Conservation (phyloP, 2,888 invertebrate genomes). For the Eupsilia transversa region DNA sequence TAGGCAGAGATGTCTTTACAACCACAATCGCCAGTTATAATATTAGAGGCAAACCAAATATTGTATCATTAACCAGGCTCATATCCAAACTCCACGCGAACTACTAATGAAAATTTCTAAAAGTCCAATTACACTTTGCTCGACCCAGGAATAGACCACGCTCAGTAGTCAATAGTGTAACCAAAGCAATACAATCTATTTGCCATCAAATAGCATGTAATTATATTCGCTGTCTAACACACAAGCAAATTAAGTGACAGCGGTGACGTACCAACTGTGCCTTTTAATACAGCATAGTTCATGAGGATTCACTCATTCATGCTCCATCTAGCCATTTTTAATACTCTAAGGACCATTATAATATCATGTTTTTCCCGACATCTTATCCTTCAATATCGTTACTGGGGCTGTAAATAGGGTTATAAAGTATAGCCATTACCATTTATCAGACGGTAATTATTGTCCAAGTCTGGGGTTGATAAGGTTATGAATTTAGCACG, state of each 20-base stretch:
- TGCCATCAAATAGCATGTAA: background rate
- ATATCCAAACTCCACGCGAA: background rate
- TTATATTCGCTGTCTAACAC: background rate
- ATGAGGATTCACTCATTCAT: background rate
- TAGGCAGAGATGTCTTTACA: no score
- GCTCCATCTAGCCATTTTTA: conserved; percentile 29
- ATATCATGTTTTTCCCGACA: conserved; percentile 49
- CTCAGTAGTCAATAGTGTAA: background rate
- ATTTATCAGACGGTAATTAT: conserved; percentile 62
- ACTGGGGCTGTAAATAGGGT: conserved; percentile 53
- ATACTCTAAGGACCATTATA: conserved; percentile 37
- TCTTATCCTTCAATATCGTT: conserved; percentile 61
- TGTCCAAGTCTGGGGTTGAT: conserved; percentile 46
- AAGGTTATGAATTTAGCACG: conserved; percentile 61
- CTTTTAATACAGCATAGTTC: background rate
- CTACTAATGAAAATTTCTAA: background rate
- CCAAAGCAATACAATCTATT: background rate
- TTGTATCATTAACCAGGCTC: background rate
- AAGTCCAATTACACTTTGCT: background rate
- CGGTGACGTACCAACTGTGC: background rate
- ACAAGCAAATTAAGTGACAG: background rate
- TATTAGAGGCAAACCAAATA: background rate
- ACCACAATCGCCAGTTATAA: background rate
- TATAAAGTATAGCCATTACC: conserved; percentile 59
- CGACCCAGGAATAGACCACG: background rate